Conservation (phyloP, 2,113 vertebrate genomes). For the Crotophaga sulcirostris region DNA sequence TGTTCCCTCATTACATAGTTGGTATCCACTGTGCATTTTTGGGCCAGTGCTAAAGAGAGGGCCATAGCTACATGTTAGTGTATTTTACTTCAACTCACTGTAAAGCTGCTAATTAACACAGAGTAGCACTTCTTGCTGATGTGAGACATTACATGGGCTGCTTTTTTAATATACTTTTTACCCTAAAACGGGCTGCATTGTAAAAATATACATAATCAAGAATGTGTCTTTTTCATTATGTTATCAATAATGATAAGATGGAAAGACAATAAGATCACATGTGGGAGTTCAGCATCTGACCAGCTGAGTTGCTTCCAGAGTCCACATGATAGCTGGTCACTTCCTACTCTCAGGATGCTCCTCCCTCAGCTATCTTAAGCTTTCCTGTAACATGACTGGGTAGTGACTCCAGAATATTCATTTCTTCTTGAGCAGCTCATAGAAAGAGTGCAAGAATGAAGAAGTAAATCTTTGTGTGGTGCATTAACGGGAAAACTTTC, state of each 20-base stretch:
- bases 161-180: background rate
- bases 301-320: background rate
- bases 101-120: background rate
- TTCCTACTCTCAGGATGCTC: background rate
- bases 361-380: background rate
- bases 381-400: background rate
- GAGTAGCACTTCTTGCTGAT: background rate
- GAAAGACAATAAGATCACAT: background rate
- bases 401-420: background rate
- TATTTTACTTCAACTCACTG: background rate
- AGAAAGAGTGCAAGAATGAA: background rate
- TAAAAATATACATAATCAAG: background rate
- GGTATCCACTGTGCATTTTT: background rate
- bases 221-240: background rate
- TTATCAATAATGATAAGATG: background rate
- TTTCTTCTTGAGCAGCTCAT: background rate
- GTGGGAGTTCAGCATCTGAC: background rate
- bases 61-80: background rate
- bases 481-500: background rate
- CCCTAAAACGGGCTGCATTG: background rate
- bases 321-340: background rate
- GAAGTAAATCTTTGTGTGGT: background rate
- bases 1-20: slow-evolving; percentile 5
- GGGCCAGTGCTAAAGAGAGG: background rate
- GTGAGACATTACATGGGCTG: background rate